Evolutionary conservation across 2,888 invertebrate genomes (phyloP).

Genomic region (Dascillus cervinus): DNA sequence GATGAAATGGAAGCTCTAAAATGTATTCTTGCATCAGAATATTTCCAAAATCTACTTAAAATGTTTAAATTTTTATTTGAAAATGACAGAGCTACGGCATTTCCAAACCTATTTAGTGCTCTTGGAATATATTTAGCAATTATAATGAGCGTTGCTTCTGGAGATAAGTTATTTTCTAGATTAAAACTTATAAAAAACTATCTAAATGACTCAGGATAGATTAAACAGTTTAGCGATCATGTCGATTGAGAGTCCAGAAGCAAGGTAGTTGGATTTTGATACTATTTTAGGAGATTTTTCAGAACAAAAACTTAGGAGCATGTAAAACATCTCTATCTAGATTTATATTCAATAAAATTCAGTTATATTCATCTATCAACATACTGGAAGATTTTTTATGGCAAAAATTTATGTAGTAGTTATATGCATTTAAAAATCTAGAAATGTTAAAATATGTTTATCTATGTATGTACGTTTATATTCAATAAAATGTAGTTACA

Average conservation of each 20-base stretch:
- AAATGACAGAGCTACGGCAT: not conserved
- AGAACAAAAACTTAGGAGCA: too few relatives aligned
- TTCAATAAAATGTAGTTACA: too few relatives aligned
- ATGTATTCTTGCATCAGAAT: not conserved
- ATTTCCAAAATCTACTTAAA: not conserved
- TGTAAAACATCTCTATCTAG: too few relatives aligned
- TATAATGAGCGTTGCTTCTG: not conserved
- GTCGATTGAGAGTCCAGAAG: not conserved
- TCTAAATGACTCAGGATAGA: not conserved
- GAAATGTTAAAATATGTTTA: too few relatives aligned
- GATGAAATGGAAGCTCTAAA: not conserved
- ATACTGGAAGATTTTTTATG: too few relatives aligned
- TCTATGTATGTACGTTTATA: too few relatives aligned
- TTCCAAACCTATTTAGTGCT: not conserved
- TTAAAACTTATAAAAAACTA: not conserved
- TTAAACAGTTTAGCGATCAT: not conserved
- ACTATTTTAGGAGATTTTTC: not conserved
- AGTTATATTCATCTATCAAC: too few relatives aligned
- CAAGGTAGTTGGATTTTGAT: conserved; percentile 1
- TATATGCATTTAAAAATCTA: too few relatives aligned
- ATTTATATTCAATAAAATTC: too few relatives aligned
- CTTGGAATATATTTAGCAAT: not conserved
- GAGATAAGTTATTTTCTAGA: not conserved
- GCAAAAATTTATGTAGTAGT: too few relatives aligned
- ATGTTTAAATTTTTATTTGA: not conserved